Evolutionary conservation across 2,888 invertebrate species (phyloP).

Genomic region (Panzeria rudis): DNA sequence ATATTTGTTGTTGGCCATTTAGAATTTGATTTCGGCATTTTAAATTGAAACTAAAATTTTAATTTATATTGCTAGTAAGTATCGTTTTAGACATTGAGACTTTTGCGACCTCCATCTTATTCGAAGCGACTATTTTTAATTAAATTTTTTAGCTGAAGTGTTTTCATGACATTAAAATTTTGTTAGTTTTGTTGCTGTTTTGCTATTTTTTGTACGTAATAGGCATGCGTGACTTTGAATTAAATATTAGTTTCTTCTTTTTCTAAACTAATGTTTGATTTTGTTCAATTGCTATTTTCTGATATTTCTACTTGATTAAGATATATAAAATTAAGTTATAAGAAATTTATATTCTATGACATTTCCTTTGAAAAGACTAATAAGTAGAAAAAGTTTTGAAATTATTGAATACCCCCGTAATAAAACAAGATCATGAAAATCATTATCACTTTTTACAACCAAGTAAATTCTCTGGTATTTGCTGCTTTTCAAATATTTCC

Average conservation of each 20-base stretch:
- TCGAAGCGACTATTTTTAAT: not conserved
- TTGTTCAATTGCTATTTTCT: not conserved
- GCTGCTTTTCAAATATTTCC: not conserved
- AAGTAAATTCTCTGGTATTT: not conserved
- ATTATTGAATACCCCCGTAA: too few relatives aligned
- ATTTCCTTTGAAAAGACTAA: too few relatives aligned
- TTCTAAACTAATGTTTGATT: not conserved
- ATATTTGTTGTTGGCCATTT: conserved; percentile 2
- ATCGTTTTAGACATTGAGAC: conserved; percentile 4
- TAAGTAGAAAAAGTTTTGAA: too few relatives aligned
- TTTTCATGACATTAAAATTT: not conserved
- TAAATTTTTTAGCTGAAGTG: not conserved
- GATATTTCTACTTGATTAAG: too few relatives aligned
- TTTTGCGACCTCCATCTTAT: conserved; percentile 32
- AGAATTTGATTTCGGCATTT: conserved; percentile 1
- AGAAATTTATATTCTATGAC: too few relatives aligned
- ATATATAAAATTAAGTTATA: too few relatives aligned
- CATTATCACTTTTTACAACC: too few relatives aligned
- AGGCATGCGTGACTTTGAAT: conserved; percentile 25
- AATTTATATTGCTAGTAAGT: not conserved
- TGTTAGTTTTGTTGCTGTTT: not conserved
- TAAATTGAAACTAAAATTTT: not conserved
- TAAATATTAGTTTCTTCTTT: not conserved
- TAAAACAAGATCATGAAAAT: too few relatives aligned
- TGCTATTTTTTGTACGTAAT: conserved; percentile 24